These are phyloP conservation scores for Lordiphosa collinella DNA, from an alignment of 1,140 invertebrate species.

Conservation along the genomic window DNA sequence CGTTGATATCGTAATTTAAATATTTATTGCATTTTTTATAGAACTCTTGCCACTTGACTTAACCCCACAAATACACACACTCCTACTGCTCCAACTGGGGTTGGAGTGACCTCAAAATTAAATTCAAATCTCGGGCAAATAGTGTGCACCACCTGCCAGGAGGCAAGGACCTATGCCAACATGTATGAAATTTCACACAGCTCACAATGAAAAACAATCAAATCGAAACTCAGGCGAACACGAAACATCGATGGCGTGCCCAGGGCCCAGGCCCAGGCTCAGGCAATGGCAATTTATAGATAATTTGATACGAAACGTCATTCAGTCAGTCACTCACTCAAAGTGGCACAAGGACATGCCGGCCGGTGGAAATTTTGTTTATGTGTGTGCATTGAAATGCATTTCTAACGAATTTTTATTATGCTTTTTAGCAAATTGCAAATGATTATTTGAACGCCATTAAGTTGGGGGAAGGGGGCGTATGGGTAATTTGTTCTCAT, in stretches of 20 bases:
- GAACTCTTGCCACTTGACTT: slow-evolving; percentile 51
- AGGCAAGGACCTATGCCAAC: neutral
- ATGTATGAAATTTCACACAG: slow-evolving; percentile 63
- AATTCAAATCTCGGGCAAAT: slow-evolving; percentile 73
- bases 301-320: slow-evolving; percentile 65
- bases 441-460: slow-evolving; percentile 35
- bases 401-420: slow-evolving; percentile 67
- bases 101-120: slow-evolving; percentile 71
- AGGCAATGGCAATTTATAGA: slow-evolving; percentile 68
- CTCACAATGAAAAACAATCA: slow-evolving; percentile 30
- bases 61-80: slow-evolving; percentile 13
- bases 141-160: slow-evolving; percentile 41
- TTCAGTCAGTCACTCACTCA: slow-evolving; percentile 40
- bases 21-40: slow-evolving; percentile 75
- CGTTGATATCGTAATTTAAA: slow-evolving; percentile 72
- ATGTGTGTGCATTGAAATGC: slow-evolving; percentile 18
- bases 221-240: slow-evolving; percentile 40
- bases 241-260: slow-evolving; percentile 52
- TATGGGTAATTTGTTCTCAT: slow-evolving; percentile 46
- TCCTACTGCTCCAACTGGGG: slow-evolving; percentile 17
- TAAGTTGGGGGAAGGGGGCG: slow-evolving; percentile 10
- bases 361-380: slow-evolving; percentile 15
- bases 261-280: slow-evolving; percentile 3
- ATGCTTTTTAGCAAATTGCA: slow-evolving; percentile 41
- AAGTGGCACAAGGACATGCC: slow-evolving; percentile 68